phyloP scores from a whole-genome alignment of 2,797 vertebrate genomes.

The Tapera naevia region DNA sequence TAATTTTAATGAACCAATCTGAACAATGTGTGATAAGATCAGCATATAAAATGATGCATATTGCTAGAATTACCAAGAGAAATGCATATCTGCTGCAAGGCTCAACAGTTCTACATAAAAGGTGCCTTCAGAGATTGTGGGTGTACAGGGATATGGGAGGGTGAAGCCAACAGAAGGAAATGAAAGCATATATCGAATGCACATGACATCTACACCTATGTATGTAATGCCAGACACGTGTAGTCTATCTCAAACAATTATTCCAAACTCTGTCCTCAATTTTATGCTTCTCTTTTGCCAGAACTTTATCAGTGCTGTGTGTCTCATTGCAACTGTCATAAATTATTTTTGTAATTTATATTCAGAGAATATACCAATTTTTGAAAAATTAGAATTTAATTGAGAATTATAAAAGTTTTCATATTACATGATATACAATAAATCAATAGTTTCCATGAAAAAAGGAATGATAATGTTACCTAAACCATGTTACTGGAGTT shows the following conservation, averaged over 20 bases:
- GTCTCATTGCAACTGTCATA: background rate
- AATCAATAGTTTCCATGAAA: background rate
- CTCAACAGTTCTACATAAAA: conserved; percentile 16
- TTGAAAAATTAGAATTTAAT: conserved; percentile 19
- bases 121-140: background rate
- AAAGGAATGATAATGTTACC: background rate
- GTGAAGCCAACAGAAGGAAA: background rate
- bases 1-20: conserved; percentile 52
- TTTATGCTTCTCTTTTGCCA: background rate
- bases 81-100: background rate
- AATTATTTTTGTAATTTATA: conserved; percentile 15
- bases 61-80: background rate
- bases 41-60: conserved; percentile 19
- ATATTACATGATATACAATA: background rate
- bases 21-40: conserved; percentile 49
- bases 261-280: background rate
- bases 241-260: background rate
- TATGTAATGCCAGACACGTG: background rate
- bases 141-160: background rate
- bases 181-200: background rate
- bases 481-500: background rate
- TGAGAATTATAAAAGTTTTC: background rate
- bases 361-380: conserved; percentile 5
- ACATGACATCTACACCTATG: background rate
- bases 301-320: background rate